phyloP scores from a whole-genome alignment of 2,113 vertebrate genomes.

The Phyllopteryx taeniolatus region DNA sequence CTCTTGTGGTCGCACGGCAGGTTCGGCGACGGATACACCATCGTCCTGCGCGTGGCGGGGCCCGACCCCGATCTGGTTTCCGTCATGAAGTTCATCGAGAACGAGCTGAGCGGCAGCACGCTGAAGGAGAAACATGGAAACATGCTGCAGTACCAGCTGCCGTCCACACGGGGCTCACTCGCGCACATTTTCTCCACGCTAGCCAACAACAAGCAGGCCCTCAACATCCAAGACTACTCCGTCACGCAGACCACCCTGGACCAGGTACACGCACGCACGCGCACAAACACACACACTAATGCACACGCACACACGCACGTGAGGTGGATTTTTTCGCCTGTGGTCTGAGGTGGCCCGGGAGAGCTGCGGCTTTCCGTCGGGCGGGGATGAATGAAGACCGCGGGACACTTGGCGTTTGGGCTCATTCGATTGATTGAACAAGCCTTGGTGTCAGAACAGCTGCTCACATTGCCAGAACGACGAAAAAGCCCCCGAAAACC shows the following conservation, averaged over 20 bases:
- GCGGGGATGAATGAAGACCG: no score
- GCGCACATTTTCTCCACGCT: slow-evolving; percentile 93
- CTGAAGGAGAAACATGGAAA: slow-evolving; percentile 93
- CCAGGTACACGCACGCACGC: slow-evolving; percentile 72
- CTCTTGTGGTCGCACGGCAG: slow-evolving; percentile 34
- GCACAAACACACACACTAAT: no score
- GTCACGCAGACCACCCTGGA: slow-evolving; percentile 98
- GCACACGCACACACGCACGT: background rate
- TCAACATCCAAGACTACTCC: slow-evolving; percentile 95
- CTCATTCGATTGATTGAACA: no score
- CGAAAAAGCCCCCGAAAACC: no score
- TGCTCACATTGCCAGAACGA: no score
- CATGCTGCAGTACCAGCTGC: slow-evolving; percentile 97
- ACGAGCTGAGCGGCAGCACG: slow-evolving; percentile 87
- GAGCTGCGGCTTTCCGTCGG: no score
- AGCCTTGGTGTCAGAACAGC: no score
- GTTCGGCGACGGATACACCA: slow-evolving; percentile 97
- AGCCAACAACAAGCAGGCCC: slow-evolving; percentile 84
- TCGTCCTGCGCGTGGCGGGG: slow-evolving; percentile 89
- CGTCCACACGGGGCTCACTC: slow-evolving; percentile 84
- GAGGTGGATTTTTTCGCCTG: no score
- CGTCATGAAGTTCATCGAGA: slow-evolving; percentile 91
- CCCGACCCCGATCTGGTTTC: slow-evolving; percentile 84
- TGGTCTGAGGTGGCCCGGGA: no score
- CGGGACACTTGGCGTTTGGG: no score